A percentile compares a stretch with the other conserved stretches of the same genome.
These are phyloP conservation scores for Drosophila subobscura DNA, from an alignment of 1,140 invertebrate genomes.

Conservation along the genomic window DNA sequence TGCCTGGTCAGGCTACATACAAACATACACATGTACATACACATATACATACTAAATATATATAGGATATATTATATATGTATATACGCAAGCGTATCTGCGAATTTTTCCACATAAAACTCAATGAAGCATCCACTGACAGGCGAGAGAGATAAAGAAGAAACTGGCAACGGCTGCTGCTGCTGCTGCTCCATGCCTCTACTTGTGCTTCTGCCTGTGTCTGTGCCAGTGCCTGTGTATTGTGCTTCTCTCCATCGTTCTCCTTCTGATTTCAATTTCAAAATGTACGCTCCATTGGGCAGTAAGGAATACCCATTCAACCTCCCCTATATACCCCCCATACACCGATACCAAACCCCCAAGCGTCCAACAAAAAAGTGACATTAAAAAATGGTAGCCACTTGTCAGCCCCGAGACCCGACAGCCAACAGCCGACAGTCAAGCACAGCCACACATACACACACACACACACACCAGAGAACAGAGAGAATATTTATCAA, in stretches of 20 bases:
- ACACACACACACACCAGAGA: neutral
- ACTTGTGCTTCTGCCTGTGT: constrained; percentile 11
- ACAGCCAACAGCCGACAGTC: neutral
- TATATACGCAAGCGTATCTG: constrained; percentile 39
- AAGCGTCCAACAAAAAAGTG: constrained; percentile 60
- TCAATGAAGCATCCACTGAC: constrained; percentile 72
- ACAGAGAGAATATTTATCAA: constrained; percentile 45
- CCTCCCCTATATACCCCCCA: constrained; percentile 1
- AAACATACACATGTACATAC: constrained; percentile 1
- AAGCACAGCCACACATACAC: neutral
- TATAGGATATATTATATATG: constrained; percentile 9
- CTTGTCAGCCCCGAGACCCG: constrained; percentile 52
- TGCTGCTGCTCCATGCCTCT: neutral
- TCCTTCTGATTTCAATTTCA: constrained; percentile 77
- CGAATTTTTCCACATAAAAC: constrained; percentile 69
- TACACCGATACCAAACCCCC: neutral
- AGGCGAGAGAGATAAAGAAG: constrained; percentile 65
- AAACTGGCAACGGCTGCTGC: constrained; percentile 44
- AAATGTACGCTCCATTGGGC: constrained; percentile 79
- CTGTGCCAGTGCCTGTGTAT: neutral
- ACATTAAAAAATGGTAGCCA: constrained; percentile 79
- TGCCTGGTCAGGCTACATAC: constrained; percentile 26
- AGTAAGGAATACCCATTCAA: constrained; percentile 35
- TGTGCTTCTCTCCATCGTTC: constrained; percentile 4
- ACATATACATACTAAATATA: neutral